phyloP scores from a whole-genome alignment of 2,113 vertebrate species.

The Ammodytes dubius region DNA sequence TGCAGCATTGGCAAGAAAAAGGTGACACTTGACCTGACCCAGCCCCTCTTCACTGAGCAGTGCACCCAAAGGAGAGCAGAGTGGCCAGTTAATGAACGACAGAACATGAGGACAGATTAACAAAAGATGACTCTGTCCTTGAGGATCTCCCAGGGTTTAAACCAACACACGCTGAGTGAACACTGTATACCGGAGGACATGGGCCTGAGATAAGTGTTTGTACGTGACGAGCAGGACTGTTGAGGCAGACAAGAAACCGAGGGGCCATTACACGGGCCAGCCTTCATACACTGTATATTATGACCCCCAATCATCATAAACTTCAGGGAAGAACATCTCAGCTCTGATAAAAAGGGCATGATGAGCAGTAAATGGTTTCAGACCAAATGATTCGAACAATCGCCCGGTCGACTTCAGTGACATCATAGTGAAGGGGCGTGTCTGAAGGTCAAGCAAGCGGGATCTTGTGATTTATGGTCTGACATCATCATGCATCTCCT shows the following conservation, averaged over 20 bases:
- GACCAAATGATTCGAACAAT: slow-evolving; percentile 2
- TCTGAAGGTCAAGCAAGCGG: slow-evolving; percentile 43
- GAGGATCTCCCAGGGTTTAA: slow-evolving; percentile 56
- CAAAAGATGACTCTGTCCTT: slow-evolving; percentile 55
- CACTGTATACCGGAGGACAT: slow-evolving; percentile 24
- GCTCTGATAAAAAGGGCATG: neutral
- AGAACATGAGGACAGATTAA: slow-evolving; percentile 55
- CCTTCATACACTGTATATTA: slow-evolving; percentile 6
- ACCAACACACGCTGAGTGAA: slow-evolving; percentile 31
- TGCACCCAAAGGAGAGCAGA: slow-evolving; percentile 12
- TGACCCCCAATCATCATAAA: slow-evolving; percentile 33
- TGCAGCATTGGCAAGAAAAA: slow-evolving; percentile 17
- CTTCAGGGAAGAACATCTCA: slow-evolving; percentile 8
- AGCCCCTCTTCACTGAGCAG: neutral
- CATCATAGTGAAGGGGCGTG: slow-evolving; percentile 3
- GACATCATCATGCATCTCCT: slow-evolving; percentile 23
- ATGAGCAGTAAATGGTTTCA: neutral
- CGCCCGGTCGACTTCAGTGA: neutral
- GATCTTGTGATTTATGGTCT: slow-evolving; percentile 58
- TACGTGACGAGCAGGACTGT: slow-evolving; percentile 25
- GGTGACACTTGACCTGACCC: slow-evolving; percentile 12
- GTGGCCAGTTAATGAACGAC: slow-evolving; percentile 63
- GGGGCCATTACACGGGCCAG: slow-evolving; percentile 13
- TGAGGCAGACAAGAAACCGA: slow-evolving; percentile 18
- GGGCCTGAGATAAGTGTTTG: slow-evolving; percentile 49